phyloP scores from a whole-genome alignment of 1,140 invertebrate genomes.

The Caenorhabditis remanei region DNA sequence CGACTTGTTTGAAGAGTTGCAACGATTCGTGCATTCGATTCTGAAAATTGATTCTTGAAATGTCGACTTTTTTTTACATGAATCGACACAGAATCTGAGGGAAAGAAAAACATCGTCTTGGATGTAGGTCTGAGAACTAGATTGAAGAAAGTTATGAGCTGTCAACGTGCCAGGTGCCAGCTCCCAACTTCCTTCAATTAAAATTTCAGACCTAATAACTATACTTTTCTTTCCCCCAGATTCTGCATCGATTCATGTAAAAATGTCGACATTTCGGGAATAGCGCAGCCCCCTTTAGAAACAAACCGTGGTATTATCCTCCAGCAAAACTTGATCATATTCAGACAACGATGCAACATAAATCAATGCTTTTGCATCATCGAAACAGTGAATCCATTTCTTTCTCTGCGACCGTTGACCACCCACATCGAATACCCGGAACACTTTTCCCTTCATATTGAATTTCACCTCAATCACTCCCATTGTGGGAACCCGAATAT shows the following conservation, averaged over 20 bases:
- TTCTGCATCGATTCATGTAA: too few relatives aligned
- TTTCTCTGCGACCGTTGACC: conserved; percentile 81
- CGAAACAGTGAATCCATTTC: conserved; percentile 81
- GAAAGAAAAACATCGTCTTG: too few relatives aligned
- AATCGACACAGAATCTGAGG: too few relatives aligned
- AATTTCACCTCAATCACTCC: conserved; percentile 66
- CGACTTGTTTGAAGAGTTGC: conserved; percentile 79
- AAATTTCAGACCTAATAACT: too few relatives aligned
- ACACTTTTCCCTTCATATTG: conserved; percentile 60
- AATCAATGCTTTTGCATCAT: conserved; percentile 75
- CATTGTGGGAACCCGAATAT: conserved; percentile 62
- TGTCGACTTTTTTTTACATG: too few relatives aligned
- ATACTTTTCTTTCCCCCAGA: too few relatives aligned
- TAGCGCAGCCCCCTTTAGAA: not conserved
- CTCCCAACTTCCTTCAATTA: too few relatives aligned
- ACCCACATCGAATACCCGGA: conserved; percentile 79
- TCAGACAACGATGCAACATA: conserved; percentile 77
- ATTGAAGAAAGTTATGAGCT: too few relatives aligned
- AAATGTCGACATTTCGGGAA: not conserved
- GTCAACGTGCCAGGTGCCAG: too few relatives aligned
- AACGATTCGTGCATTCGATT: conserved; percentile 79
- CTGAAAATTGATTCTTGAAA: too few relatives aligned
- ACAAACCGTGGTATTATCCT: conserved; percentile 75
- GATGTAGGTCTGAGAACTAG: too few relatives aligned
- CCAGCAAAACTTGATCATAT: conserved; percentile 79